Conservation (phyloP, 2,797 vertebrate genomes). For the Sorex maritimensis region DNA sequence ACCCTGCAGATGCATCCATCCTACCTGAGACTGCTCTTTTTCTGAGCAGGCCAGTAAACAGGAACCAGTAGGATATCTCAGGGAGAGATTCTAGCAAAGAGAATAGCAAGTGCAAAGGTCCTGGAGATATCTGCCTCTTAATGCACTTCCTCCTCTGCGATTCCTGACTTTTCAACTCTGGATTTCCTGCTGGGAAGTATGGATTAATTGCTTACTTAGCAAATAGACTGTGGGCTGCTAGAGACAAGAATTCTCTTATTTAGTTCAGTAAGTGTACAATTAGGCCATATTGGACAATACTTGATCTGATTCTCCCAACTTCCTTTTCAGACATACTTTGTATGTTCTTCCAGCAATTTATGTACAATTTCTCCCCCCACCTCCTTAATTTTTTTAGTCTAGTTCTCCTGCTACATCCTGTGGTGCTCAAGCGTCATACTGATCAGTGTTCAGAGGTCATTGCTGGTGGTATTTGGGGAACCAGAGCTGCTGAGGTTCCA, state of each 20-base stretch:
- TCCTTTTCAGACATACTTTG: not conserved
- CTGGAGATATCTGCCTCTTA: not conserved
- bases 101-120: not conserved
- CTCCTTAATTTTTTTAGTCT: no score
- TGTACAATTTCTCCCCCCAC: no score
- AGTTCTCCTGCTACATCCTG: no score
- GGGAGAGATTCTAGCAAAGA: not conserved
- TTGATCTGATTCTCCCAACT: not conserved
- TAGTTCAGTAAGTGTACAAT: not conserved
- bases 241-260: not conserved
- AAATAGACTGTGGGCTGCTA: not conserved
- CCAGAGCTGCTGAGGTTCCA: no score
- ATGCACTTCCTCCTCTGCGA: not conserved
- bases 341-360: not conserved
- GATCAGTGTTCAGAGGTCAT: no score
- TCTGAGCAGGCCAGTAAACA: not conserved
- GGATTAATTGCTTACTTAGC: not conserved
- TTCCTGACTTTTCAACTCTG: conserved; percentile 33
- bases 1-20: not conserved
- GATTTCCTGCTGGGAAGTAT: not conserved
- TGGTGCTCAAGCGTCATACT: no score
- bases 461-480: no score
- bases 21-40: not conserved
- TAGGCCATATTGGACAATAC: not conserved
- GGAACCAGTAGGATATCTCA: not conserved